Evolutionary conservation across 2,113 vertebrate genomes (phyloP).

Genomic region (Xenotilapia flavipinnis): DNA sequence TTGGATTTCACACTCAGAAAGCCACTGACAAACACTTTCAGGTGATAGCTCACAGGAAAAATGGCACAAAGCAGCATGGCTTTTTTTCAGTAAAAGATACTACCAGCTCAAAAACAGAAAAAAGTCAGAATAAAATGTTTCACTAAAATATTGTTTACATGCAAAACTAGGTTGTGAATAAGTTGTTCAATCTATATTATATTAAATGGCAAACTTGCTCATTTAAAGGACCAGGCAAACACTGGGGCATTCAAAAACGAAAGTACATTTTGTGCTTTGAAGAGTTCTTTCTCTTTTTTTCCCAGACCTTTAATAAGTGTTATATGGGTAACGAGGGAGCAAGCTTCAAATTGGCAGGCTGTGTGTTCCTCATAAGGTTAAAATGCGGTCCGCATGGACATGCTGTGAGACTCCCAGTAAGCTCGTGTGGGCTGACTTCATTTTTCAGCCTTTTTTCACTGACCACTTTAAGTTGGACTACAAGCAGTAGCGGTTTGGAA

Average conservation of each 20-base stretch:
- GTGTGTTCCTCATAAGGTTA: not conserved
- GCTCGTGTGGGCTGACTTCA: not conserved
- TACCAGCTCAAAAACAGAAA: not conserved
- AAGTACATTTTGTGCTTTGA: not conserved
- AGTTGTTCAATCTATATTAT: not conserved
- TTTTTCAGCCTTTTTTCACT: not conserved
- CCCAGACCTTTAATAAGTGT: not conserved
- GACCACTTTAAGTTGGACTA: not conserved
- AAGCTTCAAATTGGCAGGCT: not conserved
- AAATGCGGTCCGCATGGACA: not conserved
- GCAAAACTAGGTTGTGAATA: not conserved
- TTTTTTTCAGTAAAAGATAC: not conserved
- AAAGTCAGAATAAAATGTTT: not conserved
- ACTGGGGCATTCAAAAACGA: not conserved
- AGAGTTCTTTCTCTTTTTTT: not conserved
- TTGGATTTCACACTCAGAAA: constrained; percentile 1
- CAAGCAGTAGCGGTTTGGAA: not conserved
- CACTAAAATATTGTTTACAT: not conserved
- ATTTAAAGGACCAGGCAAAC: not conserved
- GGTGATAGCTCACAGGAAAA: not conserved
- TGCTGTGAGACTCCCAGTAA: not conserved
- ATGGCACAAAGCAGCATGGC: not conserved
- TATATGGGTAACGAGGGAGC: not conserved
- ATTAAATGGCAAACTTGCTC: not conserved
- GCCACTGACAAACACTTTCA: not conserved